These are phyloP conservation scores for Hirtodrosophila alboralis DNA, from an alignment of 2,888 invertebrate genomes.

Conservation along the genomic window DNA sequence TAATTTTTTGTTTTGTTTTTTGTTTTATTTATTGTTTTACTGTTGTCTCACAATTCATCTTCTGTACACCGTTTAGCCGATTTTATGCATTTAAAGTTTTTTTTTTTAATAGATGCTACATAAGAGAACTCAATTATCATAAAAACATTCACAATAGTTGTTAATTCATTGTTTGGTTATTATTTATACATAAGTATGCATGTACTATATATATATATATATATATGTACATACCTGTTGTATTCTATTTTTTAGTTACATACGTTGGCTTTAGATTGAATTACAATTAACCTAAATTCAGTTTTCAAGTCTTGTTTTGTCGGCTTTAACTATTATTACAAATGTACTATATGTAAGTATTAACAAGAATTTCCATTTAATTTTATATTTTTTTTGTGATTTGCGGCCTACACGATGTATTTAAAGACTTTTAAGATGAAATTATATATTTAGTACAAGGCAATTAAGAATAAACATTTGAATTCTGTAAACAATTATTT, in stretches of 20 bases:
- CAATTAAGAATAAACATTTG: conserved; percentile 28
- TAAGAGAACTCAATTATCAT: conserved; percentile 44
- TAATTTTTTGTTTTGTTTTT: conserved; percentile 22
- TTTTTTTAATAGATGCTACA: conserved; percentile 43
- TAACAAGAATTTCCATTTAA: conserved; percentile 57
- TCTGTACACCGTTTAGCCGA: conserved; percentile 37
- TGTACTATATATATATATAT: conserved; percentile 31
- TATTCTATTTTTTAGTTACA: conserved; percentile 45
- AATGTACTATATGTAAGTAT: conserved; percentile 29
- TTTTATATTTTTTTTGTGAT: conserved; percentile 9
- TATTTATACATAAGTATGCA: conserved; percentile 23
- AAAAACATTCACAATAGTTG: conserved; percentile 67
- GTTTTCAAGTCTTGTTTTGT: conserved; percentile 71
- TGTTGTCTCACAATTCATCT: conserved; percentile 27
- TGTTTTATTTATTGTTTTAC: conserved; percentile 32
- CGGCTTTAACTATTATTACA: conserved; percentile 43
- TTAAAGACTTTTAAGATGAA: conserved; percentile 13
- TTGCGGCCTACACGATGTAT: conserved; percentile 12
- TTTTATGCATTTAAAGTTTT: conserved; percentile 27
- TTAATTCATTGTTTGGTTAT: conserved; percentile 24
- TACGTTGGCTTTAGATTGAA: conserved; percentile 47
- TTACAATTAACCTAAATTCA: conserved; percentile 62
- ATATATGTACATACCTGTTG: too few species aligned
- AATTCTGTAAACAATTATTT: conserved; percentile 34
- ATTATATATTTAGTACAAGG: conserved; percentile 38